Evolutionary conservation across 2,888 invertebrate genomes (phyloP), one percentile per base, ranked within the genome.

Genomic region (Alentia gelatinosa): DNA sequence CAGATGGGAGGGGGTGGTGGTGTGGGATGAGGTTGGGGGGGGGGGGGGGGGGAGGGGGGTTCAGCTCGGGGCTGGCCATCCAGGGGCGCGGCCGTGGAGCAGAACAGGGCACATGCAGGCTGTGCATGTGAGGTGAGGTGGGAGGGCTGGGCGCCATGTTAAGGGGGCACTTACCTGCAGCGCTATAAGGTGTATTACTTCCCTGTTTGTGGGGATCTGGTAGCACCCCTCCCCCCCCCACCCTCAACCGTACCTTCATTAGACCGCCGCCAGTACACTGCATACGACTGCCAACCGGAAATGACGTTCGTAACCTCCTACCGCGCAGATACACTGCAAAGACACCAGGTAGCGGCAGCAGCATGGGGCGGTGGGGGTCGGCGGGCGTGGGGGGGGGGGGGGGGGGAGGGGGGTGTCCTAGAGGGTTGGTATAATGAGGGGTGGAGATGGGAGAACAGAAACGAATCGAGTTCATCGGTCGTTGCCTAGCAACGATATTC

Each of bases 401-500:
- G 30, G 5, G 26, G 68, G 30, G 68, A 26, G 30, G 4, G 19
- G 0, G 30, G 3, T 68, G n/a, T n/a, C 7, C 9, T 47, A 19
- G 47, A 7, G 47, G 19, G 9, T 19, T 47, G 47, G 9, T 47
- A 19, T 47, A 19, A 19, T 47, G 9, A 47, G 47, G 47, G 47
- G 47, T 15, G 68, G 26, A 68, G 33, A 68, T 56, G 68, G 30
- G 68, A 7, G 47, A 19, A 68, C 30, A 68, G 56, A 56, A 12
- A 1, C 5, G 74, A 74, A 33, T 74, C 33, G 26, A 33, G 30
- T 30, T 74, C 33, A 74, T 33, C 74, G 30, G 33, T 1, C 33
- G 74, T 74, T 74, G 74, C 74, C 74, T 74, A 74, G 74, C 26
- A 74, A 74, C 74, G 12, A 74, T 26, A 15, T 74, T 74, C 74